A percentile compares a stretch with the other conserved stretches of the same genome.
These are phyloP conservation scores for Vireo altiloquus DNA, from an alignment of 2,113 vertebrate genomes.

Conservation along the genomic window DNA sequence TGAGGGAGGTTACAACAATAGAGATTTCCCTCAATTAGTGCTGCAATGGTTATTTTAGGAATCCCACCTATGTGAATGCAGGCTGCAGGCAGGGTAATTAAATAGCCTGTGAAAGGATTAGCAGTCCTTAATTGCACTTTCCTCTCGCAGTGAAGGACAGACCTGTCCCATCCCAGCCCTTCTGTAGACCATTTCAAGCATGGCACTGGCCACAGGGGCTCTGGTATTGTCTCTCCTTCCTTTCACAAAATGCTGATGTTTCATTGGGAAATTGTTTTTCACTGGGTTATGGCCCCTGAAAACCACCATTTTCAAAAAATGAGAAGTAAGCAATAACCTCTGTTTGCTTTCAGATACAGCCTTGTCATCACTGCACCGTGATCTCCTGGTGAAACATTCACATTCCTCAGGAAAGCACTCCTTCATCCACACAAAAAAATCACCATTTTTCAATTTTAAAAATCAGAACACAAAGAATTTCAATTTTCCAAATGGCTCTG, in stretches of 20 bases:
- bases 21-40: background rate
- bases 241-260: background rate
- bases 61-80: accelerated
- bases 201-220: accelerated
- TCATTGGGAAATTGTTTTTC: background rate
- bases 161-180: background rate
- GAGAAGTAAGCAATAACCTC: background rate
- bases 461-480: background rate
- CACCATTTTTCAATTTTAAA: background rate
- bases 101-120: background rate
- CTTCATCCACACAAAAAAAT: background rate
- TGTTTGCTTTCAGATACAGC: background rate
- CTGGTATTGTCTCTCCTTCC: background rate
- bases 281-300: background rate
- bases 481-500: background rate
- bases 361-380: no score
- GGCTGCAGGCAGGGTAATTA: background rate
- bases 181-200: background rate
- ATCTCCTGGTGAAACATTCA: background rate
- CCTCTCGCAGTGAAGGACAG: background rate
- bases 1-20: background rate
- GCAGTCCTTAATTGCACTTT: background rate
- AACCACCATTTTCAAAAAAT: background rate
- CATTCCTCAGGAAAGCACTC: background rate
- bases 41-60: background rate